Percentiles rank a stretch among this genome's conserved stretches.
phyloP scores from a whole-genome alignment of 2,888 invertebrate species.

The Protophormia terraenovae region DNA sequence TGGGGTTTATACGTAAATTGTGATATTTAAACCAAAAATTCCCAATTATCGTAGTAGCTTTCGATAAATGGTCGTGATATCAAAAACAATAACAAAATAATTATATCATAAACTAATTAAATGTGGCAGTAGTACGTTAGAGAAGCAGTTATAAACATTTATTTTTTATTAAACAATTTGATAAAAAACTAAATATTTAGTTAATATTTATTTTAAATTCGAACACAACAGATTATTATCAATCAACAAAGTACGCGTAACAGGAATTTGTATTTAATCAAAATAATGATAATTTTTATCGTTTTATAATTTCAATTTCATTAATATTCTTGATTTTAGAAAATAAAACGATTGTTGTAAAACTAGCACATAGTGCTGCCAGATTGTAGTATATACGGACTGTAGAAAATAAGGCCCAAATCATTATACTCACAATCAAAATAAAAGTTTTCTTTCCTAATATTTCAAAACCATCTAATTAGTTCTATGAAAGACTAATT shows the following conservation, averaged over 20 bases:
- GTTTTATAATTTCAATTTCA: constrained; percentile 16
- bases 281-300: constrained; percentile 15
- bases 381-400: background rate
- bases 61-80: background rate
- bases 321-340: background rate
- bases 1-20: background rate
- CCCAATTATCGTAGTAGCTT: background rate
- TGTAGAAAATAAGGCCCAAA: background rate
- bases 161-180: background rate
- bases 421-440: too few species aligned
- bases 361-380: background rate
- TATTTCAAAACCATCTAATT: too few species aligned
- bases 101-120: background rate
- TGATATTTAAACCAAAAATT: background rate
- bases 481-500: too few species aligned
- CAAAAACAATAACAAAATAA: background rate
- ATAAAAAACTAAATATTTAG: background rate
- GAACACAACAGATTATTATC: background rate
- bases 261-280: background rate
- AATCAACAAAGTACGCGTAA: background rate
- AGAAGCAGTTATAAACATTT: background rate
- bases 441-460: too few species aligned
- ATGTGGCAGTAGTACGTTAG: background rate
- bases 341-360: background rate
- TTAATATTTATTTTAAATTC: background rate